phyloP scores from a whole-genome alignment of 2,888 invertebrate species.

The Bugula neritina region DNA sequence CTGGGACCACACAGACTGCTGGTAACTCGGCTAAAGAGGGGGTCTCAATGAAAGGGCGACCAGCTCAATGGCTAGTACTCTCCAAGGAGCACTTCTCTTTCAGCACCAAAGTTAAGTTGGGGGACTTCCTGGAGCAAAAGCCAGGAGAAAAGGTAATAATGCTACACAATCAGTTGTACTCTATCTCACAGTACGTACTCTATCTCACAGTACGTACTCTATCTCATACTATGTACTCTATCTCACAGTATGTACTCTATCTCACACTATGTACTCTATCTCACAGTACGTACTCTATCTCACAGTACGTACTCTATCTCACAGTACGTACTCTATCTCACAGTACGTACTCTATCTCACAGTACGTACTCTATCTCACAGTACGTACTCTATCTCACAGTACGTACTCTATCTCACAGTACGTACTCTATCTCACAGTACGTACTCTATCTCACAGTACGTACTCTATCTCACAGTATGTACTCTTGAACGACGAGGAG shows the following conservation, averaged over 20 bases:
- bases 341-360: slow-evolving; percentile 8
- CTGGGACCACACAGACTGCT: too few species aligned
- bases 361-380: neutral
- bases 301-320: neutral
- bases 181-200: neutral
- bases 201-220: neutral
- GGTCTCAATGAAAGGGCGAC: neutral
- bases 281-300: neutral
- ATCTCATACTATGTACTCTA: neutral
- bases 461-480: neutral
- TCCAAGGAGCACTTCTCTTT: slow-evolving; percentile 85
- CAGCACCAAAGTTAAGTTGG: slow-evolving; percentile 78
- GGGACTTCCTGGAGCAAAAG: slow-evolving; percentile 77
- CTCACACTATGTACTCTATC: neutral
- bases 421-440: neutral
- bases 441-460: neutral
- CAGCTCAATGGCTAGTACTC: slow-evolving; percentile 71
- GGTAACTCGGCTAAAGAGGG: too few species aligned
- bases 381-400: neutral
- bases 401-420: neutral
- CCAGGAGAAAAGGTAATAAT: slow-evolving; percentile 56
- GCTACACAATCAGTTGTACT: neutral
- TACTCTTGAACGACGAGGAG: slow-evolving; percentile 17
- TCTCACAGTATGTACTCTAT: neutral
- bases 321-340: neutral